Percentiles rank a stretch among this genome's conserved stretches.
phyloP scores from a whole-genome alignment of 2,888 invertebrate species.

The Polyommatus icarus region DNA sequence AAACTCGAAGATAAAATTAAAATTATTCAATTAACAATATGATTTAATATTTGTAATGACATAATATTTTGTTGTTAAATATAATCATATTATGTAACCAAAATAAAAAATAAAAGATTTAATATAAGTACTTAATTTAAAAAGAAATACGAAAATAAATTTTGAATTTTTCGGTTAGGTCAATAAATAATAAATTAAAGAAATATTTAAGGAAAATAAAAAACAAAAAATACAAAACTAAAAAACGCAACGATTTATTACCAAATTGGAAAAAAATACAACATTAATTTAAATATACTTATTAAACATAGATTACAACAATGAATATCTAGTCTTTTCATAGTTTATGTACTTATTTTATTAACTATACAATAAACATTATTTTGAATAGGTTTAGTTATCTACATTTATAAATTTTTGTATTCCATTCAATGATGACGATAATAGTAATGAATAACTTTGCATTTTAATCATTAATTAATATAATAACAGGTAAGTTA shows the following conservation, averaged over 20 bases:
- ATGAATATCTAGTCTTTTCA: conserved; percentile 38
- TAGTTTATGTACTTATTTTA: conserved; percentile 40
- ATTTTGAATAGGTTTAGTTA: conserved; percentile 11
- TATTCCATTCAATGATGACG: background rate
- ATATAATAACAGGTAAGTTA: too few relatives aligned
- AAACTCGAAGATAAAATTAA: background rate
- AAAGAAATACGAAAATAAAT: background rate
- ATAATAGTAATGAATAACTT: background rate
- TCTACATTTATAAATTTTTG: conserved; percentile 13
- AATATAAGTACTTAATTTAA: background rate
- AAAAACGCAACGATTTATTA: conserved; percentile 52
- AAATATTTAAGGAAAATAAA: conserved; percentile 34
- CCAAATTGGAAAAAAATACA: conserved; percentile 43
- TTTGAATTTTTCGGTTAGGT: background rate
- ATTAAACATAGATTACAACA: conserved; percentile 53
- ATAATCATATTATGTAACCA: too few relatives aligned
- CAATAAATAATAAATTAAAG: conserved; percentile 29
- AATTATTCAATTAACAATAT: background rate
- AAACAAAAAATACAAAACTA: conserved; percentile 44
- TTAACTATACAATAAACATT: conserved; percentile 44
- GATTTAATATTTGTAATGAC: background rate
- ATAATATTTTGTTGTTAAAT: background rate
- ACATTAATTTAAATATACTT: conserved; percentile 45
- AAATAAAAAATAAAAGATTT: background rate
- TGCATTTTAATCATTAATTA: too few relatives aligned